Evolutionary conservation across 2,797 vertebrate species (phyloP), one percentile per base, ranked within the genome.

Genomic region (Buphagus erythrorhynchus): DNA sequence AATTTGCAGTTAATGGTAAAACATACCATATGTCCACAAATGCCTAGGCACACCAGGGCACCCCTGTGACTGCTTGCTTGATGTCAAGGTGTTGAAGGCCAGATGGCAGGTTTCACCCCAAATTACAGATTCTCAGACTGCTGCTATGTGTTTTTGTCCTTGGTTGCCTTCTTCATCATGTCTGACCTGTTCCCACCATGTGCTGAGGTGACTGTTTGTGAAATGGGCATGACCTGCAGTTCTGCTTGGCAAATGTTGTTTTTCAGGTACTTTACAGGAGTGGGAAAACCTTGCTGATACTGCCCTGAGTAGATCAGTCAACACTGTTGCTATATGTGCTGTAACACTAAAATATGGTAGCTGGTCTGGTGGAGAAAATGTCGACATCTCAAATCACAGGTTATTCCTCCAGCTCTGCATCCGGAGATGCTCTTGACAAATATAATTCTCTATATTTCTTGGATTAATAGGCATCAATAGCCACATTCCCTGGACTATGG

Each of bases 61-160:
- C 68, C 76, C 54, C 80, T 40, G 33, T 31, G 96, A 72, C 77
- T 76, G 62, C 36, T 95, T 93, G 75, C 93, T 92, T 91, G 89
- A 96, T 93, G 74, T 86, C 89, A 79, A 83, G 79, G 71, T 90
- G 88, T 88, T 94, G 95, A 88, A 92, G 95, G 96, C 95, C 78
- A 93, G 61, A 62, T 86, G 96, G 79, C 80, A 68, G 40, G 24
- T 93, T 96, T 97, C 88, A 93, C 94, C 84, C 90, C 62, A 78
- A 92, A 88, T 88, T 92, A 77, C 79, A 96, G 90, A 83, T 92
- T 94, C 86, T 66, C 29, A 45, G 94, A 90, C 91, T 92, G 96
- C 93, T 96, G 94, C 88, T 96, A 38, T 75, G 54, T 88, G 86
- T 67, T 96, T 95, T 83, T 95, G 86, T 88, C 69, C 90, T 95